A percentile compares a stretch with the other conserved stretches of the same genome.
These are phyloP conservation scores for Tympanuchus pallidicinctus DNA, from an alignment of 2,113 vertebrate species.

Conservation along the genomic window DNA sequence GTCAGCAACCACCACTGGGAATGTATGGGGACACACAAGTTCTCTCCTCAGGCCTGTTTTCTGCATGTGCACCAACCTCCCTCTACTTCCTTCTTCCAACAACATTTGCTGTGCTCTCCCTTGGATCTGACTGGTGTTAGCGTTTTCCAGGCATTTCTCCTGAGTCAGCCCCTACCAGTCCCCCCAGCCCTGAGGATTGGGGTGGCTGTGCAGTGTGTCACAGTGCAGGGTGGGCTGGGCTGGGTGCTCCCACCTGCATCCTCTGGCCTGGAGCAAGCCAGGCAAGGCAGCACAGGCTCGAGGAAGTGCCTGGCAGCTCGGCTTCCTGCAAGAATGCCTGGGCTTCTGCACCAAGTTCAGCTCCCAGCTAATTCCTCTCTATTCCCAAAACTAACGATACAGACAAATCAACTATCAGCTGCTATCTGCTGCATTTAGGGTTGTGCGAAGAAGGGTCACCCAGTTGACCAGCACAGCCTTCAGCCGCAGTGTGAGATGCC, in stretches of 20 bases:
- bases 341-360: not conserved
- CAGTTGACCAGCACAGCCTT: not conserved
- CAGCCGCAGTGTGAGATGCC: not conserved
- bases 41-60: no score
- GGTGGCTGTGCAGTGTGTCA: not conserved
- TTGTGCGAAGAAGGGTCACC: not conserved
- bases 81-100: not conserved
- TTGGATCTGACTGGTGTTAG: not conserved
- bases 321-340: not conserved
- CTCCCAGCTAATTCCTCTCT: not conserved
- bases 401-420: not conserved
- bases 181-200: not conserved
- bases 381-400: not conserved
- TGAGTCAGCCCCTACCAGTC: not conserved
- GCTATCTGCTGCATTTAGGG: not conserved
- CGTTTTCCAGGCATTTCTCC: not conserved
- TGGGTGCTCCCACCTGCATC: not conserved
- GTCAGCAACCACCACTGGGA: not conserved
- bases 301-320: not conserved
- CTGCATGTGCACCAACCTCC: not conserved
- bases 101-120: not conserved
- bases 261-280: not conserved
- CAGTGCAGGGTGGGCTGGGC: not conserved
- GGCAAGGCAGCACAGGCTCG: fast-evolving
- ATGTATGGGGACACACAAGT: not conserved